Base-by-base conservation (phyloP, 1,140 invertebrate species). In the Cephus cinctus region DNA sequence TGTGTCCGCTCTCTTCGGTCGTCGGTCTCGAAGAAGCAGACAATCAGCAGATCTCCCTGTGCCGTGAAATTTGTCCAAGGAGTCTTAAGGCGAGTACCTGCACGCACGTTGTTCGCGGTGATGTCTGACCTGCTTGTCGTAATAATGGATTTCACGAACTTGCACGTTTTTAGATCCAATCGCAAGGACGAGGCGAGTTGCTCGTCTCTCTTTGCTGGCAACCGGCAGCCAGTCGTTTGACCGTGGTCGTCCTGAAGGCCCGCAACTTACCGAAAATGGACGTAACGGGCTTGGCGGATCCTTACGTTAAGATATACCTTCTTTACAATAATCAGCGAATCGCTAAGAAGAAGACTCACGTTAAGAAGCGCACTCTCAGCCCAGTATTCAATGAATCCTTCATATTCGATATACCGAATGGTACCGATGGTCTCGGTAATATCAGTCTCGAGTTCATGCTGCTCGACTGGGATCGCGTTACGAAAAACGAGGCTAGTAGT, bases 311-410 rank as follows among this genome's bases (percentile, higher is more conserved):
- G 73, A 94, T 99, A 65, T 98, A 98, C 76, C 80, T 99, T 56
- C 79, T 98, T 5, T 94, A 91, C 74, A 96, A 98, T 74, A 91
- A 92, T n/a, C 94, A 98, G 71, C 85, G 96, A 47, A 93, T 99
- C 55, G 92, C 93, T 31, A 99, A 98, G 80, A 98, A 98, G 82
- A 98, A 98, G 80, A 99, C 97, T 0, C 95, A 98, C 67, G 94
- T 98, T 18, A 98, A 98, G 81, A 98, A 98, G 71, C 85, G 94
- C 22, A 98, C 96, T 2, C 78, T 97, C 42, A 97, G 95, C 77
- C 97, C 97, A 0, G 94, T 99, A 36, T 99, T 98, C 79, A 99
- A 99, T 77, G 96, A 99, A 77, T 96, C 92, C 14, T 98, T 92
- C 67, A 87, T 89, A 14, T 92, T 92, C 65, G 89, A 92, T 47